Base-by-base conservation (phyloP, 1,140 invertebrate genomes). In the Eupristina koningsbergeri region DNA sequence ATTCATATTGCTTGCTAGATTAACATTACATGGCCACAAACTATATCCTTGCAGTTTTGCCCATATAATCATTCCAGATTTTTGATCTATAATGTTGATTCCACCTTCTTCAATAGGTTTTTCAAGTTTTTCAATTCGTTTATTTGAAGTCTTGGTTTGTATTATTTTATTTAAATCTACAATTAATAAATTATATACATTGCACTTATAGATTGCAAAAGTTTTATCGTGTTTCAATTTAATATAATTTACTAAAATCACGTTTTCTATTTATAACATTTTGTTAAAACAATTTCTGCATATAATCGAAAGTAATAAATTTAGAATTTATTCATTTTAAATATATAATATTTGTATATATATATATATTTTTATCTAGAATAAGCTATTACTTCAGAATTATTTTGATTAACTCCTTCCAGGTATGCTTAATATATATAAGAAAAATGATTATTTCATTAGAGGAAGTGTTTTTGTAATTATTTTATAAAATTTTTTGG, bases 21-120 rank as follows among this genome's bases (percentile, higher is more conserved):
- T 58, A 80, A 80, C 29, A 73, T 86, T 88, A 91, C 90, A 90
- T 71, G 91, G 91, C 91, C 91, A 92, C 88, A 89, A 91, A 82
- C 85, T 88, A 61, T 91, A 89, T 61, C 90, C 90, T 34, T 81
- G 78, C 76, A 91, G 89, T 86, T 92, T 92, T 0, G 88, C 88
- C 91, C 91, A 92, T 11, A 88, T 83, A 34, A 92, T 90, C 17
- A 87, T 86, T 7, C 91, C 91, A 26, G 89, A 86, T 31, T 89
- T 87, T 86, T 92, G 91, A 74, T 90, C 85, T 75, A 85, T 87
- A 39, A 92, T 82, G 17, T 87, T 83, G 39, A 92, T 86, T 61
- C 86, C 81, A 69, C 87, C 87, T 22, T 76, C 53, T 61, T 86
- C 77, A 5, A 36, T 75, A 13, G 74, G 50, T 41, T 85, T 85